A percentile compares a stretch with the other conserved stretches of the same genome.
Evolutionary conservation across 2,797 vertebrate species (phyloP).

Genomic region (Philypnodon macrostomus): DNA sequence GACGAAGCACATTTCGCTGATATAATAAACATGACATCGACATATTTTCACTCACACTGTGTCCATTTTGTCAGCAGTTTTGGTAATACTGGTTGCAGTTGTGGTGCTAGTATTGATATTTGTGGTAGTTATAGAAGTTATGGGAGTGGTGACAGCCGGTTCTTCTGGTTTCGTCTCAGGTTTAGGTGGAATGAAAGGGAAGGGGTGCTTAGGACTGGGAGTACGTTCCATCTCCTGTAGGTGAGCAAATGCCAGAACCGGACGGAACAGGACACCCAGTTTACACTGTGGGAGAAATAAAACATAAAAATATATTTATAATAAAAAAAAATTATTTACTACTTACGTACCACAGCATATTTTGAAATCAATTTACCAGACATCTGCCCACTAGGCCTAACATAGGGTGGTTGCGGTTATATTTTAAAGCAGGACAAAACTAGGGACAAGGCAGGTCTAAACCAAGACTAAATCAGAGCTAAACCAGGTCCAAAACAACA

Average conservation of each 20-base stretch:
- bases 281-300: constrained; percentile 74
- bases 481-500: no score
- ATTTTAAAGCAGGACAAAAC: no score
- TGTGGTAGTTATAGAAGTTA: constrained; percentile 54
- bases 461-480: no score
- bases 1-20: no score
- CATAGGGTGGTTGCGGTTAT: no score
- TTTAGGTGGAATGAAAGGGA: constrained; percentile 32
- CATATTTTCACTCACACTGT: constrained; percentile 85
- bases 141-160: not conserved
- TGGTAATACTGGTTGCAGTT: constrained; percentile 41
- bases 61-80: constrained; percentile 76
- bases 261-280: constrained; percentile 73
- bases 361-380: no score
- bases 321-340: no score
- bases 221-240: constrained; percentile 77
- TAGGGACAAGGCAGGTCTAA: no score
- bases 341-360: no score
- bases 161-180: constrained; percentile 34
- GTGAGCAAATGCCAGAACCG: constrained; percentile 80
- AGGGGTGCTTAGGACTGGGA: constrained; percentile 61
- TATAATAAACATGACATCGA: no score
- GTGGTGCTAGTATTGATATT: not conserved
- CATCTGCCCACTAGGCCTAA: no score
- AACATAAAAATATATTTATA: no score